Percentiles rank a stretch among this genome's conserved stretches.
Conservation (phyloP, 2,888 invertebrate species). For the Clepsis dumicolana region DNA sequence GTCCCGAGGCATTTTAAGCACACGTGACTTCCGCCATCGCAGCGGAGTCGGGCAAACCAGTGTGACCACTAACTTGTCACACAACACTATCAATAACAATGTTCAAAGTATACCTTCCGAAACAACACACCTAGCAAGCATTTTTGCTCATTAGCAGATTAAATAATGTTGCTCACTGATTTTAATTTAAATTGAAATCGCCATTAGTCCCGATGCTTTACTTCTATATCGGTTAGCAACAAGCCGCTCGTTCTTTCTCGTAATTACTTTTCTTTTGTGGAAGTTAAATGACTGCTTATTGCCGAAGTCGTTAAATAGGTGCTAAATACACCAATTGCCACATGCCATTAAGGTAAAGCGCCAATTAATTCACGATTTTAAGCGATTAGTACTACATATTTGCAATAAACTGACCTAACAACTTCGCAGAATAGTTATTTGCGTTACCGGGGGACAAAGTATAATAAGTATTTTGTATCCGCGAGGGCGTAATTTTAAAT, state of each 20-base stretch:
- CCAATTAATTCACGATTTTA: too few species aligned
- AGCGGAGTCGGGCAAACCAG: slow-evolving; percentile 1
- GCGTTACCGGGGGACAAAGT: too few species aligned
- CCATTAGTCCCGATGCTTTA: neutral
- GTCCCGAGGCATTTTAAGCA: slow-evolving; percentile 7
- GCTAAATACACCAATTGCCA: too few species aligned
- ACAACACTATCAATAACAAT: slow-evolving; percentile 6
- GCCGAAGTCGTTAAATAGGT: neutral
- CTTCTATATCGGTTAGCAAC: neutral
- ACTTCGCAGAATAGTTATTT: too few species aligned
- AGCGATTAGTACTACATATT: too few species aligned
- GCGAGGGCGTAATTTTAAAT: too few species aligned
- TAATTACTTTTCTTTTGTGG: neutral
- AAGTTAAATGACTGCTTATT: neutral
- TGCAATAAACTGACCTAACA: too few species aligned
- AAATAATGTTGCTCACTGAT: neutral
- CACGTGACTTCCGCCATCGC: slow-evolving; percentile 28
- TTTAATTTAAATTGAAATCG: neutral
- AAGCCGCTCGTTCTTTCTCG: neutral
- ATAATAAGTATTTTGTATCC: too few species aligned
- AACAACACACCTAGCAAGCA: slow-evolving; percentile 17
- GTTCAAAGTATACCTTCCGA: neutral
- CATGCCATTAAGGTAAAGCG: too few species aligned
- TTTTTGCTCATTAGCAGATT: neutral
- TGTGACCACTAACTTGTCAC: neutral